A percentile compares a stretch with the other conserved stretches of the same genome.
Conservation (phyloP, 2,888 invertebrate genomes). For the Cenopis cana region DNA sequence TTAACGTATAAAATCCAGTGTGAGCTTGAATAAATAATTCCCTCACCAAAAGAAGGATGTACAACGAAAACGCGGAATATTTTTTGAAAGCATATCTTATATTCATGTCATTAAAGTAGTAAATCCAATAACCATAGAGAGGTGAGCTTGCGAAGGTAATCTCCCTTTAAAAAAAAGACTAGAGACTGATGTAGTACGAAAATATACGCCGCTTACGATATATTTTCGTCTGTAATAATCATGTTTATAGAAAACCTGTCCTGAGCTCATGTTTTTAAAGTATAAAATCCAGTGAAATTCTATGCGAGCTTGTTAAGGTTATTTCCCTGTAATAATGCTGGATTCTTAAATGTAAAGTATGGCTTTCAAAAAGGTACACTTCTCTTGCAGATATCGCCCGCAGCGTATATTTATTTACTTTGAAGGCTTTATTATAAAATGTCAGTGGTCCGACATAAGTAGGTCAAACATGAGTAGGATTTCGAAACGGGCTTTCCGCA, state of each 20-base stretch:
- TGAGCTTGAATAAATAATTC: too few species aligned
- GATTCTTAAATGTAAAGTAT: conserved; percentile 9
- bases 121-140: too few species aligned
- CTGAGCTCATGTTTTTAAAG: background rate
- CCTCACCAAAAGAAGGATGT: too few species aligned
- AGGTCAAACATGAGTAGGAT: background rate
- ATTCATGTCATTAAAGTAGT: too few species aligned
- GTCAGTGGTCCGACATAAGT: background rate
- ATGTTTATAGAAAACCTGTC: background rate
- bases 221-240: background rate
- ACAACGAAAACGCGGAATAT: too few species aligned
- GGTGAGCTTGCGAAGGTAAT: background rate
- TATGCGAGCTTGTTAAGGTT: background rate
- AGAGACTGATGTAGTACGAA: background rate
- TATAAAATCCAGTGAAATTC: background rate
- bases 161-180: background rate
- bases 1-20: background rate
- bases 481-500: background rate
- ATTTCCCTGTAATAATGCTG: background rate
- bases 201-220: background rate
- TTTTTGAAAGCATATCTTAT: too few species aligned
- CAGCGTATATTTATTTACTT: conserved; percentile 1
- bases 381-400: background rate
- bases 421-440: background rate
- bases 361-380: conserved; percentile 1